phyloP scores from a whole-genome alignment of 2,888 invertebrate genomes.

The Parapristionchus giblindavisi region DNA sequence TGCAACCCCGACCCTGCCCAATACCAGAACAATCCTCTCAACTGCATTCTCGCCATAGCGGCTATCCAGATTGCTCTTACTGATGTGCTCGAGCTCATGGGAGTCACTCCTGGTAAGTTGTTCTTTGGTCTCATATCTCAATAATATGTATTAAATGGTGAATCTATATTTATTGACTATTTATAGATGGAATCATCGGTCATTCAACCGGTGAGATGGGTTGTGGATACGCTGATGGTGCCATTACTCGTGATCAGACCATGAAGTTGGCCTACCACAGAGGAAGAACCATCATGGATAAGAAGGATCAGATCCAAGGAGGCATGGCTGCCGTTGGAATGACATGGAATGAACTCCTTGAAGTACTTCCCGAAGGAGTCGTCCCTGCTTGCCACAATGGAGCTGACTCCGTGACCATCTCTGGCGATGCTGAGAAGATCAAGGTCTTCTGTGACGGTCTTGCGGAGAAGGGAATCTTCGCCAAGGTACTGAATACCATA shows the following conservation, averaged over 20 bases:
- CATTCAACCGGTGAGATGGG: slow-evolving; percentile 92
- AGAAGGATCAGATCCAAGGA: slow-evolving; percentile 44
- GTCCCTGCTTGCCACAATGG: slow-evolving; percentile 94
- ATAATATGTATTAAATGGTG: background rate
- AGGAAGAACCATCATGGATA: slow-evolving; percentile 75
- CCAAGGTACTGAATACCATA: slow-evolving; percentile 50
- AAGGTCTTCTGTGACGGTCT: slow-evolving; percentile 57
- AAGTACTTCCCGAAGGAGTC: slow-evolving; percentile 82
- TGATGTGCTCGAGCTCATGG: slow-evolving; percentile 81
- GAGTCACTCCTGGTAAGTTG: slow-evolving; percentile 87
- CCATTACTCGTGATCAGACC: slow-evolving; percentile 91
- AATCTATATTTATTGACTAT: too few relatives aligned
- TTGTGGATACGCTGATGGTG: slow-evolving; percentile 95
- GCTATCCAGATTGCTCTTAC: slow-evolving; percentile 96
- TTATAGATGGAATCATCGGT: slow-evolving; percentile 91
- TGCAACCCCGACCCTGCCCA: slow-evolving; percentile 77
- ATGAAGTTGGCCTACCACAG: slow-evolving; percentile 92
- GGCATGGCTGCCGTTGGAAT: slow-evolving; percentile 83
- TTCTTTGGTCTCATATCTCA: too few relatives aligned
- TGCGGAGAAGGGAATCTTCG: slow-evolving; percentile 74
- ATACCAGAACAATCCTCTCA: slow-evolving; percentile 80
- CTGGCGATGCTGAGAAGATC: slow-evolving; percentile 77
- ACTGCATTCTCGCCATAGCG: slow-evolving; percentile 91
- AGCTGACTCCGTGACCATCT: slow-evolving; percentile 89
- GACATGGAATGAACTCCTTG: slow-evolving; percentile 81